phyloP scores from a whole-genome alignment of 2,797 vertebrate species.

The Neomorphus geoffroyi region DNA sequence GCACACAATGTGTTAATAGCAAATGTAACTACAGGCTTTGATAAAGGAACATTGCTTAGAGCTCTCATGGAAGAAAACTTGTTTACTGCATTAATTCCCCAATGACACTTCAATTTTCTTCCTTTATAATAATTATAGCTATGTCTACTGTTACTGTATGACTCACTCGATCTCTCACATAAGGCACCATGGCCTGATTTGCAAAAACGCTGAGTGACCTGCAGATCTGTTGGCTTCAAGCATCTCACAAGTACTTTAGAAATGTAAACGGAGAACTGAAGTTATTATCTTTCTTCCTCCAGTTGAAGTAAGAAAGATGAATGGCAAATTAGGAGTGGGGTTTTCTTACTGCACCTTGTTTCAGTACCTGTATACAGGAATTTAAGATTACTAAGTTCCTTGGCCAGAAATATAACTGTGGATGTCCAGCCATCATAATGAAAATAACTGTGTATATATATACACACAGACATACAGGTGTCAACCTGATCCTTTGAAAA shows the following conservation, averaged over 20 bases:
- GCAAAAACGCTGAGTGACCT: background rate
- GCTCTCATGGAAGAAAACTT: background rate
- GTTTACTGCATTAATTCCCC: background rate
- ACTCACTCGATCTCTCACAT: background rate
- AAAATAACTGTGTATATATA: background rate
- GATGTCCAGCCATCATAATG: too few relatives aligned
- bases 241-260: background rate
- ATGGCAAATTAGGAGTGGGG: background rate
- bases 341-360: background rate
- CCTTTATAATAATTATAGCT: background rate
- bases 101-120: background rate
- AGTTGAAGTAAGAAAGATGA: background rate
- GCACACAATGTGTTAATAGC: too few relatives aligned
- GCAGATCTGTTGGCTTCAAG: background rate
- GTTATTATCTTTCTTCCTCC: background rate
- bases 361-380: background rate
- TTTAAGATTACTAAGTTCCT: background rate
- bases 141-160: background rate
- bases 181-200: rapidly evolving
- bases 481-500: background rate
- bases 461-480: background rate
- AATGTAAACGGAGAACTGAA: background rate
- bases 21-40: background rate
- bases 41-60: background rate
- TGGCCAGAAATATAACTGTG: background rate